phyloP scores from a whole-genome alignment of 2,797 vertebrate genomes.

The Echiichthys vipera region DNA sequence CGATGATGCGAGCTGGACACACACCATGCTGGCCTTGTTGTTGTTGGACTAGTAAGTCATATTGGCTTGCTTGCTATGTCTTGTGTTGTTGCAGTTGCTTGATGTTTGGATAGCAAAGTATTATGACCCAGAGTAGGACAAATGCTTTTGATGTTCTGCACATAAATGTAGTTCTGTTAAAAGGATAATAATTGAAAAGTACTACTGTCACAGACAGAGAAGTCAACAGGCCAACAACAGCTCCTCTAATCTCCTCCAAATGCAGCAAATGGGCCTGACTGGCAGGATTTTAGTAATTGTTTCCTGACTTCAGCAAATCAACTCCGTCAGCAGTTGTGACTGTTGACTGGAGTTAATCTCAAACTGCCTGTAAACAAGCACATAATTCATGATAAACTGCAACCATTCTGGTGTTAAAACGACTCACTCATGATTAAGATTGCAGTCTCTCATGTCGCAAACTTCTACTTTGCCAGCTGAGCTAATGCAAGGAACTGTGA shows the following conservation, averaged over 20 bases:
- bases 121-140: not conserved
- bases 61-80: no score
- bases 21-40: no score
- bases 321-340: constrained; percentile 63
- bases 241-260: constrained; percentile 51
- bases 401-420: constrained; percentile 50
- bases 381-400: constrained; percentile 66
- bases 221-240: constrained; percentile 9
- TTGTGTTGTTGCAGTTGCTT: no score
- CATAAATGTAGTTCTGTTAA: not conserved
- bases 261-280: constrained; percentile 50
- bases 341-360: constrained; percentile 70
- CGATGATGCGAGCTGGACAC: no score
- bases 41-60: no score
- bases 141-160: not conserved
- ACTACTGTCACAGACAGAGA: not conserved
- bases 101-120: no score
- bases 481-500: constrained; percentile 45
- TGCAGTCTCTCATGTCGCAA: constrained; percentile 38
- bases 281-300: constrained; percentile 58
- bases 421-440: constrained; percentile 47
- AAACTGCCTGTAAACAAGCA: constrained; percentile 72
- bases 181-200: not conserved
- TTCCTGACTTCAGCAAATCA: constrained; percentile 49
- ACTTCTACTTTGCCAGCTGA: constrained; percentile 54